Conservation (phyloP, 2,797 vertebrate genomes). For the Lacerta bilineata region DNA sequence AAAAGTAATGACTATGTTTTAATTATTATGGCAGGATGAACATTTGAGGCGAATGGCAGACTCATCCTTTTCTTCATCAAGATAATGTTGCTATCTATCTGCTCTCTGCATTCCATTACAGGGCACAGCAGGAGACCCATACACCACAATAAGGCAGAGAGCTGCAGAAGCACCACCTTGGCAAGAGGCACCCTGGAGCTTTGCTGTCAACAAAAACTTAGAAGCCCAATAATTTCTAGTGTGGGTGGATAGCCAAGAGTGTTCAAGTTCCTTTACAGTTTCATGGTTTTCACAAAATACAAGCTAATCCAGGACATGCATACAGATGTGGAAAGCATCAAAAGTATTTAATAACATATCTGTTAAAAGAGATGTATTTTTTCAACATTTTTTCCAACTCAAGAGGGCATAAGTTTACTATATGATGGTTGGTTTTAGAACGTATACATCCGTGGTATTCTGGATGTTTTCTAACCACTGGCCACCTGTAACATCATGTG, state of each 20-base stretch:
- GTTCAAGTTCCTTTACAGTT: background rate
- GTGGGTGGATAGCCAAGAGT: background rate
- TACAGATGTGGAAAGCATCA: background rate
- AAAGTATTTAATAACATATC: background rate
- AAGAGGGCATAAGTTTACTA: background rate
- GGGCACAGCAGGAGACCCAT: background rate
- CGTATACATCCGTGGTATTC: background rate
- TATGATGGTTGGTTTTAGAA: background rate
- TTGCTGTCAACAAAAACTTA: background rate
- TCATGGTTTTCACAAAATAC: background rate
- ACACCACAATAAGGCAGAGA: background rate
- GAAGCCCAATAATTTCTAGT: background rate
- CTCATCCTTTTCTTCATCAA: background rate
- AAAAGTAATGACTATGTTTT: background rate
- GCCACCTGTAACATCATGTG: conserved; percentile 12
- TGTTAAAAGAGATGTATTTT: background rate
- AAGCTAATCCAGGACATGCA: conserved; percentile 15
- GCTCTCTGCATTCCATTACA: background rate
- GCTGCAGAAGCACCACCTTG: background rate
- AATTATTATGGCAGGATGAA: background rate
- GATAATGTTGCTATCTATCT: background rate
- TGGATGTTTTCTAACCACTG: conserved; percentile 9
- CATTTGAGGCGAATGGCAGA: background rate
- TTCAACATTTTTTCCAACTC: background rate
- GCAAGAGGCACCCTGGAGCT: background rate